Evolutionary conservation across 92 coral and sea anemone genomes (phyloP).

Genomic region (Zoanthus sansibaricus): DNA sequence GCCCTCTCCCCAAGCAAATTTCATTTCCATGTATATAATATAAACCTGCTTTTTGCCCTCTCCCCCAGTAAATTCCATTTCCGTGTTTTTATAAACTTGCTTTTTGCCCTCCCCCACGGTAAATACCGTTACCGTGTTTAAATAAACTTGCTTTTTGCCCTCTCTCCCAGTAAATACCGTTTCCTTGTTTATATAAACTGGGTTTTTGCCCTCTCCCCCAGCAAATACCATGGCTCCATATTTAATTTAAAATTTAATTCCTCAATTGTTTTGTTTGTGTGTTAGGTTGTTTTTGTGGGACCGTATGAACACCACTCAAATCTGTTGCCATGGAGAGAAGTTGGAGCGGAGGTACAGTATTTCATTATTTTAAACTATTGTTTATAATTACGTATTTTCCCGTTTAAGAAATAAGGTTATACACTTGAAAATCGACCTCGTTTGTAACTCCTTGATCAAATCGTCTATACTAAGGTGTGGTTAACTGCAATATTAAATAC

Average conservation of each 20-base stretch:
- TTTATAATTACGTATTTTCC: too few species aligned
- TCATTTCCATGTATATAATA: neutral
- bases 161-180: neutral
- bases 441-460: too few species aligned
- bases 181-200: neutral
- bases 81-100: too few species aligned
- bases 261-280: neutral
- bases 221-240: neutral
- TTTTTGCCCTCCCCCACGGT: too few species aligned
- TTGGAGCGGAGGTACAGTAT: conserved; percentile 89
- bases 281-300: conserved; percentile 91
- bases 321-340: conserved; percentile 96
- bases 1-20: neutral
- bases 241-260: neutral
- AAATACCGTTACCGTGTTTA: neutral
- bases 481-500: too few species aligned
- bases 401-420: too few species aligned
- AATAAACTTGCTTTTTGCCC: neutral
- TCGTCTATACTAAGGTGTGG: too few species aligned
- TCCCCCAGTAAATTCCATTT: too few species aligned
- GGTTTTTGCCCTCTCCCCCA: too few species aligned
- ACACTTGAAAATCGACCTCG: too few species aligned
- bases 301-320: conserved; percentile 98
- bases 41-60: too few species aligned
- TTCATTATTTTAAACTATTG: neutral